A percentile compares a stretch with the other conserved stretches of the same genome.
Conservation (phyloP, 2,797 vertebrate species). For the Lithobates pipiens region DNA sequence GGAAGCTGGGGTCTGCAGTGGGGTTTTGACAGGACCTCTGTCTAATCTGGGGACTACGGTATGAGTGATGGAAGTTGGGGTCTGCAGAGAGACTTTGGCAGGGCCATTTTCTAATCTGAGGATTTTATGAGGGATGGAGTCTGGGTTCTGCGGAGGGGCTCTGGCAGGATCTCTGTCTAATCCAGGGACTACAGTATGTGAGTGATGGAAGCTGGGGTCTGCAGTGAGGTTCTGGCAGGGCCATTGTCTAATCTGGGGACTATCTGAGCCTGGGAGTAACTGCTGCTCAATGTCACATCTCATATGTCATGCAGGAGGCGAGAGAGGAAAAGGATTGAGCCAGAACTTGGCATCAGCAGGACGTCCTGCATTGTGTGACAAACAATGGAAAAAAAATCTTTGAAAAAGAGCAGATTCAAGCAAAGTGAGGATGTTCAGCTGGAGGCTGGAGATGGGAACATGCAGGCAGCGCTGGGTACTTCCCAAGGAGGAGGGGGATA, state of each 20-base stretch:
- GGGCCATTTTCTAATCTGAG: no score
- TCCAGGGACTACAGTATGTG: neutral
- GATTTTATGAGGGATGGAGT: neutral
- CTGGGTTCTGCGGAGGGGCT: neutral
- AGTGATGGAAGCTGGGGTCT: neutral
- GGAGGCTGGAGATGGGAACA: conserved; percentile 42
- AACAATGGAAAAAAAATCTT: conserved; percentile 61
- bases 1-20: neutral
- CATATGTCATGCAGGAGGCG: conserved; percentile 57
- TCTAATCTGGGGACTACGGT: conserved; percentile 19
- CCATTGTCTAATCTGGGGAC: neutral
- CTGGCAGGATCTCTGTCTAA: neutral
- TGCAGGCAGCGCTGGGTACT: conserved; percentile 42
- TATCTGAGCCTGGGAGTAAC: conserved; percentile 26
- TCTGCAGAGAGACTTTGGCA: no score
- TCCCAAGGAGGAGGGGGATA: neutral
- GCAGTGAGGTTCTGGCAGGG: neutral
- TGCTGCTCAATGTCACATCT: conserved; percentile 59
- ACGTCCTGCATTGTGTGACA: conserved; percentile 60
- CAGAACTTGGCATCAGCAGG: conserved; percentile 61
- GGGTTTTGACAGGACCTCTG: fast-evolving
- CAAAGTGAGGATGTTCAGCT: conserved; percentile 62
- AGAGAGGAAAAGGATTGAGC: conserved; percentile 56
- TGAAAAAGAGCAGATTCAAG: conserved; percentile 62
- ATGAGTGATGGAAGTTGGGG: neutral